phyloP scores from a whole-genome alignment of 2,797 vertebrate genomes.

The Cottoperca gobio region DNA sequence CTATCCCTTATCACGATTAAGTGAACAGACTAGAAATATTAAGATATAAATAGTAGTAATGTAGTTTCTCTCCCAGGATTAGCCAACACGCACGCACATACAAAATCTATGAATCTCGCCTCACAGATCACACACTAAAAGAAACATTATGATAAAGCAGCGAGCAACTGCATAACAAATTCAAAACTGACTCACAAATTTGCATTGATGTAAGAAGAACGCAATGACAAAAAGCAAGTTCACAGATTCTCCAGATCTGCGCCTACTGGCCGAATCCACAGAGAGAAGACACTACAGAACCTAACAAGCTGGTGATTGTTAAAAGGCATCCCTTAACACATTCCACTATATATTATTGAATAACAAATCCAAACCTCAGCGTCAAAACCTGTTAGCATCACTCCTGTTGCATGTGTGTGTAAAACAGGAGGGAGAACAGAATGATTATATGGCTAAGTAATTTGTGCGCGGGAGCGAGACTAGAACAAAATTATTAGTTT shows the following conservation, averaged over 20 bases:
- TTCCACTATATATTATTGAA: neutral
- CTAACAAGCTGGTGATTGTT: neutral
- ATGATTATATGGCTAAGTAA: too few relatives aligned
- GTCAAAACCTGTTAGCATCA: neutral
- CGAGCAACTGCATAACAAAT: neutral
- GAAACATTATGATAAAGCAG: conserved; percentile 8
- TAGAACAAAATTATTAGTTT: neutral
- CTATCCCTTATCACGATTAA: conserved; percentile 1
- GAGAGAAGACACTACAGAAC: neutral
- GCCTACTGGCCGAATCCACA: neutral
- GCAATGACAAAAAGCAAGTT: neutral
- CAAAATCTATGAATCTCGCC: neutral
- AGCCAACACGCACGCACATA: neutral
- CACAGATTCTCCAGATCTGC: neutral
- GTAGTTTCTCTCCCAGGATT: neutral
- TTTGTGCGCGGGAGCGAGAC: neutral
- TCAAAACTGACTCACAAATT: neutral
- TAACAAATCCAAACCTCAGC: neutral
- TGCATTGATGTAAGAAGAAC: neutral
- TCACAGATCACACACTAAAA: neutral
- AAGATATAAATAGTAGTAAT: conserved; percentile 6
- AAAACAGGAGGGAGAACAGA: neutral
- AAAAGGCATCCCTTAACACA: neutral
- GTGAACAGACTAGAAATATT: conserved; percentile 6
- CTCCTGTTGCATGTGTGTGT: neutral